These are phyloP conservation scores for Ispidina lecontei DNA, from an alignment of 2,797 vertebrate genomes.

Conservation along the genomic window DNA sequence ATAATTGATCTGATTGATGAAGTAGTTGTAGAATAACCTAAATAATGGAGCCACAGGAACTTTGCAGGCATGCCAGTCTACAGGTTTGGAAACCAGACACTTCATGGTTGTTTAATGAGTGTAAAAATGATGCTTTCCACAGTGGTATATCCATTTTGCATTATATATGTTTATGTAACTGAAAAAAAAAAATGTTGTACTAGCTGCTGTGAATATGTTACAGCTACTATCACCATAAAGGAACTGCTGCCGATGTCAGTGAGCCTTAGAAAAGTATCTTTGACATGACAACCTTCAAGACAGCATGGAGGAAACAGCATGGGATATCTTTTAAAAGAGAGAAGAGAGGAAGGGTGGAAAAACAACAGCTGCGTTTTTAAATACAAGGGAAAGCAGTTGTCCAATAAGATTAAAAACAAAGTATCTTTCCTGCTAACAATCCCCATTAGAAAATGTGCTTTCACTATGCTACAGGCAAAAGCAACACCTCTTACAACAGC, in stretches of 20 bases:
- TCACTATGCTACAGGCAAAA: neutral
- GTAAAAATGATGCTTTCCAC: neutral
- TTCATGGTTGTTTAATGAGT: neutral
- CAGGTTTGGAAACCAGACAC: neutral
- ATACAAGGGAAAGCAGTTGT: neutral
- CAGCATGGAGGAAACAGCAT: neutral
- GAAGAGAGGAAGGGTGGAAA: neutral
- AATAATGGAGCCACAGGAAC: neutral
- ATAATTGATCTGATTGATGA: neutral
- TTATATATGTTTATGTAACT: neutral
- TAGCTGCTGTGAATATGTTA: neutral
- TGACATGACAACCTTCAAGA: neutral
- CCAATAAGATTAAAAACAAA: neutral
- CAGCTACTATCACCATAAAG: neutral
- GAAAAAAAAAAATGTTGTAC: neutral
- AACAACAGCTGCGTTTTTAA: neutral
- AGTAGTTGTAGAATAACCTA: neutral
- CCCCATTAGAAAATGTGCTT: neutral
- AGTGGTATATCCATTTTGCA: neutral
- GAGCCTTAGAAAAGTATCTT: neutral
- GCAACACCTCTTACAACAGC: neutral
- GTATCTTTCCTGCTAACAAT: neutral
- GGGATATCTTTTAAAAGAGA: neutral
- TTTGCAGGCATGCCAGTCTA: neutral
- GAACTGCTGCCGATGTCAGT: neutral